These are phyloP conservation scores for Andrena praecox DNA, from an alignment of 2,888 invertebrate species.

Conservation along the genomic window DNA sequence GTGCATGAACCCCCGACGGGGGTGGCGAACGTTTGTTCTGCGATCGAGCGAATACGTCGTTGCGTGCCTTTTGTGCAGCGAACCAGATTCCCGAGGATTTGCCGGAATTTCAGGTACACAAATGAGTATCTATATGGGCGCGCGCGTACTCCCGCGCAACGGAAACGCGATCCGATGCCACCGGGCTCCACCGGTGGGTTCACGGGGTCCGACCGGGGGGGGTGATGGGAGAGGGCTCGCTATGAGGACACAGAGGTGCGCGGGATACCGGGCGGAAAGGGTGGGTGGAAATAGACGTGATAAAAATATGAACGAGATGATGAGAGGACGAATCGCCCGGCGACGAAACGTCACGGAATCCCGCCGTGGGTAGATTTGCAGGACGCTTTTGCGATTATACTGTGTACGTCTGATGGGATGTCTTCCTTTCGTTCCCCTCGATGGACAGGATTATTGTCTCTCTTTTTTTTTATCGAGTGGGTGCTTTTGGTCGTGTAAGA, in stretches of 20 bases:
- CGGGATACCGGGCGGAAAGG: slow-evolving; percentile 31
- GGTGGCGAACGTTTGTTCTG: slow-evolving; percentile 73
- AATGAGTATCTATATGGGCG: slow-evolving; percentile 59
- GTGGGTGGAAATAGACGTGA: slow-evolving; percentile 48
- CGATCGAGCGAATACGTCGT: slow-evolving; percentile 76
- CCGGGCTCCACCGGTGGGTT: neutral
- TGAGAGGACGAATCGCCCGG: slow-evolving; percentile 27
- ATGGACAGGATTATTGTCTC: no score
- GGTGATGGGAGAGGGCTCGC: neutral
- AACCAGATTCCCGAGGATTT: slow-evolving; percentile 73
- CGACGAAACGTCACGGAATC: slow-evolving; percentile 36
- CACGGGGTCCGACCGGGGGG: neutral
- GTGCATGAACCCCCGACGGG: slow-evolving; percentile 70
- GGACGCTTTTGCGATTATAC: neutral
- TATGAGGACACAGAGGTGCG: slow-evolving; percentile 3
- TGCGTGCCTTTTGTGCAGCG: slow-evolving; percentile 73
- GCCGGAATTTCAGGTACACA: slow-evolving; percentile 68
- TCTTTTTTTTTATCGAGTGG: no score
- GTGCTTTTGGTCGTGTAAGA: no score
- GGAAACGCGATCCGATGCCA: slow-evolving; percentile 49
- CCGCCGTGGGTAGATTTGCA: slow-evolving; percentile 22
- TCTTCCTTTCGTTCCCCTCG: neutral
- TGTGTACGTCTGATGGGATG: slow-evolving; percentile 17
- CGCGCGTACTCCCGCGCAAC: slow-evolving; percentile 30
- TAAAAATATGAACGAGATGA: slow-evolving; percentile 55